Evolutionary conservation across 92 coral and sea anemone genomes (phyloP).

Genomic region (Micromussa lordhowensis): DNA sequence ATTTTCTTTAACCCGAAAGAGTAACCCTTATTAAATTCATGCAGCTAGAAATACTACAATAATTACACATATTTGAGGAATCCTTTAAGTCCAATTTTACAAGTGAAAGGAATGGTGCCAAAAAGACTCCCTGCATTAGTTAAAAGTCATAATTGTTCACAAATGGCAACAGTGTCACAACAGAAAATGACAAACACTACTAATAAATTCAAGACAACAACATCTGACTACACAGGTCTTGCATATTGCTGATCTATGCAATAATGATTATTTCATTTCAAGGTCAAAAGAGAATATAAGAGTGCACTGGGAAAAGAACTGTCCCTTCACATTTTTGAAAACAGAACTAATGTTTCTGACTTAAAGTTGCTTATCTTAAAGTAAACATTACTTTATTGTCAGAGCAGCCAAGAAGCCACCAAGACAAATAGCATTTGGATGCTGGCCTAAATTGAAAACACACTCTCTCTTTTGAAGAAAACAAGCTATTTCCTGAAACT

Average conservation of each 20-base stretch:
- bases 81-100: background rate
- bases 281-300: background rate
- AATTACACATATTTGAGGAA: constrained; percentile 2
- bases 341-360: background rate
- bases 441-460: background rate
- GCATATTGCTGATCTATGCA: background rate
- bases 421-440: background rate
- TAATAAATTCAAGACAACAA: background rate
- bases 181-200: background rate
- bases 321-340: background rate
- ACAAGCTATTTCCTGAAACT: background rate
- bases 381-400: background rate
- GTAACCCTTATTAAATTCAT: background rate
- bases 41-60: constrained; percentile 15
- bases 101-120: background rate
- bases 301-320: background rate
- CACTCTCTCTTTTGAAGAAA: background rate
- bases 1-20: background rate
- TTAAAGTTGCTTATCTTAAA: background rate
- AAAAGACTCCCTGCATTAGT: background rate
- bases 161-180: background rate
- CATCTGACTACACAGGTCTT: background rate
- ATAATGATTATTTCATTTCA: background rate
- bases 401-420: background rate
- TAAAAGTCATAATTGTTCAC: background rate